Base-by-base conservation (phyloP, 1,140 invertebrate genomes). In the Pseudomyrmex concolor region DNA sequence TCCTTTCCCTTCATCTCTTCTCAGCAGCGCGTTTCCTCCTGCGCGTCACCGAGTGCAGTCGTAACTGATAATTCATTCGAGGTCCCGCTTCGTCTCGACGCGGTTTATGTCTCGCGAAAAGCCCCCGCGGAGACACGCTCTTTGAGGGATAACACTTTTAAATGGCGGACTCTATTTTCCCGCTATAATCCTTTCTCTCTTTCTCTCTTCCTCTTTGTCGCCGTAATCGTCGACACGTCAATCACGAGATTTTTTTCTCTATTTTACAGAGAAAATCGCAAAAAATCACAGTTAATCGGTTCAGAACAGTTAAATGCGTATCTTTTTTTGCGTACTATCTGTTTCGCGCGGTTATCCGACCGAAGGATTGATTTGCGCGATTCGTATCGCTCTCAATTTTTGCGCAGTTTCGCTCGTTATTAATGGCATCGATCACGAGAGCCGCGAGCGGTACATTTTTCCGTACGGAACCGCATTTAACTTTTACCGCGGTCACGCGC, bases 31-130 rank as follows among this genome's bases (percentile, higher is more conserved):
- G 34, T 34, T 34, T 34, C 34, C 34, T 63, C 84, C 19, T 17
- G 19, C 43, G 43, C 51, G 1, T 17, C 63, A 43, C 15, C 34
- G 34, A 9, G 63, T 54, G 66, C 70, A 85, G 78, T 80, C 73
- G 86, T 78, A 85, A 89, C 87, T 89, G 87, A 88, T 89, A 89
- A 89, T 89, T 88, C 87, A 88, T 86, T 84, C 86, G 70, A 74
- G 77, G 4, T 34, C 34, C 51, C 62, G 51, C 54, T 59, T 70
- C 78, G 68, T 74, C 22, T 59, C 59, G 55, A 34, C 71, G 59
- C 59, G 70, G 78, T 82, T 74, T 73, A 82, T 63, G 45, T 82
- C 71, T 74, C 57, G 78, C 25, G 57, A 55, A 74, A 74, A 74
- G 51, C 54, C 7, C 34, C 43, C 4, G 13, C 43, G 1, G 34